Percentiles rank a stretch among this genome's conserved stretches.
These are phyloP conservation scores for Cylindroiulus punctatus DNA, from an alignment of 2,888 invertebrate species.

Conservation along the genomic window DNA sequence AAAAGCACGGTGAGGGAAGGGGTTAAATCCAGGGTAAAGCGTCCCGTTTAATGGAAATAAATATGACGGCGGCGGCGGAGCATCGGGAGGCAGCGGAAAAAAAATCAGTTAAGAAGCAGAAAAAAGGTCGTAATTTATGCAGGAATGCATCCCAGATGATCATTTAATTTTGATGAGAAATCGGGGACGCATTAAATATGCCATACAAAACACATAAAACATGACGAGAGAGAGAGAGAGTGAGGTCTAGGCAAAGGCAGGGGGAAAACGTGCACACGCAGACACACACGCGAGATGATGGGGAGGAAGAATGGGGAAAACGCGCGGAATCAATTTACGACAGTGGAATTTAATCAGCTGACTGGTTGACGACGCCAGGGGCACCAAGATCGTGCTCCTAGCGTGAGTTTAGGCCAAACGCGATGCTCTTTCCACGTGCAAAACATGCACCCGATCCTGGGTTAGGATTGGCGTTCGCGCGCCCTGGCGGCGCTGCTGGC, in stretches of 20 bases:
- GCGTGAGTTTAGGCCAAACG: too few relatives aligned
- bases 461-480: too few relatives aligned
- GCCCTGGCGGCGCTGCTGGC: too few relatives aligned
- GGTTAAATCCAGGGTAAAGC: not conserved
- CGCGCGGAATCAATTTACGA: not conserved
- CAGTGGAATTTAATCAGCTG: not conserved
- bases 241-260: too few relatives aligned
- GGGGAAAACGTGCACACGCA: not conserved
- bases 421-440: too few relatives aligned
- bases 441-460: too few relatives aligned
- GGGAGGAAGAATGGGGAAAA: not conserved
- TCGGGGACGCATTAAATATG: slow-evolving; percentile 30
- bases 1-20: not conserved
- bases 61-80: not conserved
- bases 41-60: slow-evolving; percentile 7
- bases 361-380: too few relatives aligned
- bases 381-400: too few relatives aligned
- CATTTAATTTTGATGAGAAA: slow-evolving; percentile 27
- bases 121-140: slow-evolving; percentile 9
- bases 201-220: slow-evolving; percentile 18
- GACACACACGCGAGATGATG: not conserved
- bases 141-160: slow-evolving; percentile 32
- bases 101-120: not conserved
- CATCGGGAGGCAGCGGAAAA: not conserved
- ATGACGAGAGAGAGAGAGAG: slow-evolving; percentile 2